These are phyloP conservation scores for Serrognathus titanus DNA, from an alignment of 2,888 invertebrate species.

Conservation along the genomic window DNA sequence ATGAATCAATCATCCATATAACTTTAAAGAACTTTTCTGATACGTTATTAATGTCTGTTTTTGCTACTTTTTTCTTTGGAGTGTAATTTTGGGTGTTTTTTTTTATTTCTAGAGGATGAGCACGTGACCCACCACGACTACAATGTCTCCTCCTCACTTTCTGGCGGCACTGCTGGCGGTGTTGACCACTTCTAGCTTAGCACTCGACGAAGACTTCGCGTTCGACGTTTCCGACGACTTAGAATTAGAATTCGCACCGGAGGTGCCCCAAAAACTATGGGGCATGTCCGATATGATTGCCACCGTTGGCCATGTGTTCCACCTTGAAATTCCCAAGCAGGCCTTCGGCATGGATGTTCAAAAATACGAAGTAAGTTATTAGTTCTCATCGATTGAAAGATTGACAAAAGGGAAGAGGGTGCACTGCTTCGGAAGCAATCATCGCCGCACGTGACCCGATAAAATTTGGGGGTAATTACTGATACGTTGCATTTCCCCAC, in stretches of 20 bases:
- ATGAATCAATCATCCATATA: too few species aligned
- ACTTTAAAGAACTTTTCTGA: too few species aligned
- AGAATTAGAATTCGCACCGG: conserved; percentile 34
- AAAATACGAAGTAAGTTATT: conserved; percentile 63
- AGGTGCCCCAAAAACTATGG: conserved; percentile 23
- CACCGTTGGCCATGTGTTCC: conserved; percentile 69
- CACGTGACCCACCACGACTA: conserved; percentile 28
- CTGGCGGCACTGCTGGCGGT: conserved; percentile 32
- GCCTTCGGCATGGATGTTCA: conserved; percentile 61
- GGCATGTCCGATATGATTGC: conserved; percentile 56
- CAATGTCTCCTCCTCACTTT: conserved; percentile 25
- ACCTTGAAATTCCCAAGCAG: conserved; percentile 68
- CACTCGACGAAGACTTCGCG: conserved; percentile 45
- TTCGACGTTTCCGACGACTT: conserved; percentile 45
- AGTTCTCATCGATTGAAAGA: too few species aligned
- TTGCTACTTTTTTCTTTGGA: too few species aligned
- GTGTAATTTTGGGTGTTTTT: background rate
- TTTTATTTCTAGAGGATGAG: conserved; percentile 28
- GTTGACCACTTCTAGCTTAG: conserved; percentile 22
- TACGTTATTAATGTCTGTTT: too few species aligned
- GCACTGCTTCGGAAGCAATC: too few species aligned
- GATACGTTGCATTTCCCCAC: too few species aligned
- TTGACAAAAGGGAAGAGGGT: too few species aligned
- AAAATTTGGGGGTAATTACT: too few species aligned
- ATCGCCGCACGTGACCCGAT: too few species aligned